Evolutionary conservation across 2,797 vertebrate species (phyloP).

Genomic region (Phyllotis vaccarum): DNA sequence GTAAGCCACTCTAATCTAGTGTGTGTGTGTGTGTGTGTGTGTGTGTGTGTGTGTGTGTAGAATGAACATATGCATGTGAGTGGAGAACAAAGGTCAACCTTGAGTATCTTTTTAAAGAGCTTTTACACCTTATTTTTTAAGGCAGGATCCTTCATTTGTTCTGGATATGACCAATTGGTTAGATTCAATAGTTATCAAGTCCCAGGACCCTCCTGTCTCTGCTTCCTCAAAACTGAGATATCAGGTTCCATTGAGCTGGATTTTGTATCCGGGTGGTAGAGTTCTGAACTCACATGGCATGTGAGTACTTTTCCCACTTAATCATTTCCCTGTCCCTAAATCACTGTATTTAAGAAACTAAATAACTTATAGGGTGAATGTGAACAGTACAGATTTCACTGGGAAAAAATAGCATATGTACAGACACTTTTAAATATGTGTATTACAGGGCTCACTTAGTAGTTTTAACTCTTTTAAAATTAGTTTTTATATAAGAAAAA

Average conservation of each 20-base stretch:
- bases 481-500: conserved; percentile 19
- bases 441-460: background rate
- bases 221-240: background rate
- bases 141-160: background rate
- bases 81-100: background rate
- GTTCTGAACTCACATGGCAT: background rate
- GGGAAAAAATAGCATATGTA: background rate
- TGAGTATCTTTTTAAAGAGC: background rate
- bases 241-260: background rate
- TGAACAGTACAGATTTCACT: background rate
- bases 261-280: background rate
- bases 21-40: too few species aligned
- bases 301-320: background rate
- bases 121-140: background rate
- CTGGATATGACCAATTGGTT: background rate
- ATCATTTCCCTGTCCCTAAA: background rate
- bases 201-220: background rate
- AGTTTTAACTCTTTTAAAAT: background rate
- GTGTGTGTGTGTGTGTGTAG: background rate
- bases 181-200: background rate
- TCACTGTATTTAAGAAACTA: background rate
- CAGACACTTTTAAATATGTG: background rate
- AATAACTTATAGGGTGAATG: background rate
- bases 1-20: background rate
- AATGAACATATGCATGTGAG: background rate